Base-by-base conservation (phyloP, 2,113 vertebrate species). In the Emydura subglobosa region DNA sequence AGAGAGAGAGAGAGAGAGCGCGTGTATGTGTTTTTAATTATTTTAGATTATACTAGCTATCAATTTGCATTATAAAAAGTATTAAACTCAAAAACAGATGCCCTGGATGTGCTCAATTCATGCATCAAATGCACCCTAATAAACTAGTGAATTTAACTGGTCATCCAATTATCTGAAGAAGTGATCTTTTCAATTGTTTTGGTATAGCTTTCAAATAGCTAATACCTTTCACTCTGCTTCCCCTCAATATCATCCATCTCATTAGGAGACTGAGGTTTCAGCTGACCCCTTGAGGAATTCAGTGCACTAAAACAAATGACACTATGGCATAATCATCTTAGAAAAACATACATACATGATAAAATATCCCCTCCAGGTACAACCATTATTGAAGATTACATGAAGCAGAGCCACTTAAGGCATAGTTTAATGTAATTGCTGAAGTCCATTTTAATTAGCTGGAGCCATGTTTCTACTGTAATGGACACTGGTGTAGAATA, bases 341-440 rank as follows among this genome's bases (percentile, higher is more conserved):
- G 59, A 83, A 87, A 82, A 89, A 87, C 22, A 80, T 2, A 68
- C 4, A 79, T 27, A 57, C 54, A 61, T 0, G 3, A 94, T 91
- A 81, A 94, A 80, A 42, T 25, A 94, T 90, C 61, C 44, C 82
- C 92, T 82, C 44, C 47, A 91, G 76, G 86, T 87, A 89, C 24
- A 89, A 84, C 65, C 27, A 51, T 82, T 91, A 94, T 5, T 87
- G 91, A 92, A 90, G 78, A 87, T 82, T 93, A 94, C 3, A 9
- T 3, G 0, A 65, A 89, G 81, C 50, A 92, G 55, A 72, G 31
- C 39, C 83, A 92, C 86, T 90, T 79, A 87, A 94, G 81, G 72
- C 80, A 85, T 81, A 94, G 78, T 90, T 96, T 94, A 47, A 89
- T 87, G 91, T 95, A 94, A 97, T 92, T 94, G 88, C 93, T 86